Evolutionary conservation across 2,888 invertebrate species (phyloP), one percentile per base, ranked within the genome.

Genomic region (Mycalesis mineus): DNA sequence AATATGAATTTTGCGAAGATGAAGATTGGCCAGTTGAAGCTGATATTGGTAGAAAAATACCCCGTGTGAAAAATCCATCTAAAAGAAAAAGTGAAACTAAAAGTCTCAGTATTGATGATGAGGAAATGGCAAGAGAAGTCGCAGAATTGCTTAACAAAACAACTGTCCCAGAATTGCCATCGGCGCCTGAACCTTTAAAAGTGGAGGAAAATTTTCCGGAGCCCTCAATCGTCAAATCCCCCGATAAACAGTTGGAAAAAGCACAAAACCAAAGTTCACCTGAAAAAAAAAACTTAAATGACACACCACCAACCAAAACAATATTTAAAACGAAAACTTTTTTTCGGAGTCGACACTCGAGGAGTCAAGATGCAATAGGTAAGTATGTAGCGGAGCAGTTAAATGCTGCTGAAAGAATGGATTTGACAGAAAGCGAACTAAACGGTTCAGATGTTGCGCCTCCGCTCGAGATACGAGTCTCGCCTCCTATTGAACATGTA

Each of bases 1-100:
- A 95, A 74, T 96, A 95, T 73, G 95, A 96, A 77, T 95, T 95
- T 74, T 93, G 94, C 65, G 94, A 95, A 62, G 94, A 95, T 65
- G 92, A 94, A 73, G 92, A 91, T 69, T 89, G 91, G 87, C 88
- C 90, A 9, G 82, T 91, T 57, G 91, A 91, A 69, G 82, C 84
- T 17, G 90, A 88, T 64, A 84, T 76, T 31, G 90, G 93, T 11
- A 86, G 93, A 63, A 94, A 94, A 84, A 93, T 94, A 65, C 93
- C 94, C 0, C 84, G 94, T 53, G 91, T 93, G 2, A 88, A 84
- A 63, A 89, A 87, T 70, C 81, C 85, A 29, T 73, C 74, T 5
- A 82, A 83, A 67, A 75, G 82, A 45, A 86, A 82, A 63, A 84
- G 86, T 48, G 84, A 86, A 47, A 71, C 80, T 3, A 88, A 88